Base-by-base conservation (phyloP, 92 coral and sea anemone species). In the Palythoa grandis region DNA sequence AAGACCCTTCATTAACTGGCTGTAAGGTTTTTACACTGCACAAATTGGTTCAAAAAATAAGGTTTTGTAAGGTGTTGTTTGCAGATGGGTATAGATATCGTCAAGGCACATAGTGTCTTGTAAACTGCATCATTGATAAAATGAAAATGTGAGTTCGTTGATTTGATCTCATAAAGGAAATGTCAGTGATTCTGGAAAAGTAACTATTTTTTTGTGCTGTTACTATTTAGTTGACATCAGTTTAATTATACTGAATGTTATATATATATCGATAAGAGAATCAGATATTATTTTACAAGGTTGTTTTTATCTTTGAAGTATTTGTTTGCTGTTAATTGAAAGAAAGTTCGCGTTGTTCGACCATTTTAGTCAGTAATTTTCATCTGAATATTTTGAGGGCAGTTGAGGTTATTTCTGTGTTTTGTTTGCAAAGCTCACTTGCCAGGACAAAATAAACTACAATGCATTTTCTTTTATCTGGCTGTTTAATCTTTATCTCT, bases 401-500 rank as follows among this genome's bases (percentile, higher is more conserved):
- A 56, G 61, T 43, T 56, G 61, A 56, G 61, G 85, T 14, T 38
- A 16, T 78, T 60, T 61, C n/a, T 57, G 38, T 19, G 16, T 66
- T 66, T 52, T 65, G 74, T 37, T 79, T 68, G 74, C 40, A 22
- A 80, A 68, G 16, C 43, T 80, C 37, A 3, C 43, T 65, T 4
- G 58, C 61, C 22, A 65, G 43, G 40, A 79, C 84, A 79, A 65
- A 67, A 23, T 60, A 60, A 63, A 43, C 22, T 13, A 14, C 40
- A 17, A 40, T 65, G 48, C 13, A 47, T 48, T 65, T 40, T 19
- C 17, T 47, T 80, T 80, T 80, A 80, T 80, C 85, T 80, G 73
- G 47, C 40, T 65, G 73, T 80, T 65, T 80, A 65, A 80, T 80
- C 85, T 80, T 80, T 66, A 80, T 79, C 43, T 60, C 73, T 80